These are phyloP conservation scores for Rhopalosiphum maidis DNA, from an alignment of 1,140 invertebrate species.

Conservation along the genomic window DNA sequence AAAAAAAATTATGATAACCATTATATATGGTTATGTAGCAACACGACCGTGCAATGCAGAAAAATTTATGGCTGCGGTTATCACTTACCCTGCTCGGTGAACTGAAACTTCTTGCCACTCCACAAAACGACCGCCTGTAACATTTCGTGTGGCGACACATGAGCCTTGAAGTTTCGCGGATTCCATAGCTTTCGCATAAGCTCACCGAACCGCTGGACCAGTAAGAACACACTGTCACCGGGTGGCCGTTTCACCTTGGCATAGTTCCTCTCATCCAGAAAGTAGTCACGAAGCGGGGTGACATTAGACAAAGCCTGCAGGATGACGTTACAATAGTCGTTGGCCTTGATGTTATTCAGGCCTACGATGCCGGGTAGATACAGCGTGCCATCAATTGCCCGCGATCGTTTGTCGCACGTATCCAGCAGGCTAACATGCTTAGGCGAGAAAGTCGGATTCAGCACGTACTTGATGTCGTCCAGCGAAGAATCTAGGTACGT, in stretches of 20 bases:
- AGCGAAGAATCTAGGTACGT: constrained; percentile 86
- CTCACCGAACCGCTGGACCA: constrained; percentile 97
- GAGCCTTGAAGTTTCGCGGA: constrained; percentile 97
- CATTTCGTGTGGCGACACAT: constrained; percentile 99
- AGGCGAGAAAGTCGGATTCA: constrained; percentile 94
- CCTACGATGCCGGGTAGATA: constrained; percentile 97
- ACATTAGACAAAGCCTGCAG: constrained; percentile 92
- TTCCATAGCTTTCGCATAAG: constrained; percentile 98
- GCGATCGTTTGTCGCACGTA: constrained; percentile 81
- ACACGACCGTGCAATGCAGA: too few species aligned
- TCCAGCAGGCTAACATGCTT: constrained; percentile 85
- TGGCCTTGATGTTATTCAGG: constrained; percentile 98
- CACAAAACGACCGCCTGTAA: constrained; percentile 97
- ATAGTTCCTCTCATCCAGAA: constrained; percentile 93
- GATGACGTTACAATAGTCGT: constrained; percentile 99
- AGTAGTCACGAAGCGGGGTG: constrained; percentile 91
- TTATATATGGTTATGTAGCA: too few species aligned
- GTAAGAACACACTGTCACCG: constrained; percentile 87
- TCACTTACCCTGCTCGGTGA: constrained; percentile 89
- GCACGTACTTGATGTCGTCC: constrained; percentile 98
- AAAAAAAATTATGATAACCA: too few species aligned
- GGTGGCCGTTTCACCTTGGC: constrained; percentile 86
- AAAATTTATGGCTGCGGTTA: neutral
- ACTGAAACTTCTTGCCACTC: constrained; percentile 98
- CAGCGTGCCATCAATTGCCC: constrained; percentile 95